Evolutionary conservation across 2,797 vertebrate species (phyloP).

Genomic region (Gadopsis marmoratus): DNA sequence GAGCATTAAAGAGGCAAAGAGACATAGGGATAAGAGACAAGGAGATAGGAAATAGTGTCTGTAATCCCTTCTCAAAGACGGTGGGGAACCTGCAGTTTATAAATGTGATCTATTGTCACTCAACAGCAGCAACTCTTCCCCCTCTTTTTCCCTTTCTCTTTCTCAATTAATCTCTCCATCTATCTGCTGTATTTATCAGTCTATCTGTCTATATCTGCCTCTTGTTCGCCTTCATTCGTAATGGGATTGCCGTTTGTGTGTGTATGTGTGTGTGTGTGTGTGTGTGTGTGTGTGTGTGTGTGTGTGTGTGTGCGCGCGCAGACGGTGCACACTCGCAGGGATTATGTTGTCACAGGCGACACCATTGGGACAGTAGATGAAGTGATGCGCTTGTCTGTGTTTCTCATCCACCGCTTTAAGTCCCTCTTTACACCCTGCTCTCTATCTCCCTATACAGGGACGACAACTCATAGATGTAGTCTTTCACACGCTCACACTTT

Average conservation of each 20-base stretch:
- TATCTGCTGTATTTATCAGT: slow-evolving; percentile 45
- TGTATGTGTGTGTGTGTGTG: slow-evolving; percentile 36
- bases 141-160: slow-evolving; percentile 17
- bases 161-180: slow-evolving; percentile 36
- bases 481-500: slow-evolving; percentile 33
- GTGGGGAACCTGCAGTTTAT: slow-evolving; percentile 49
- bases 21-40: slow-evolving; percentile 40
- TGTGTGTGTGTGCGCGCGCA: slow-evolving; percentile 38
- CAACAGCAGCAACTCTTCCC: slow-evolving; percentile 44
- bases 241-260: slow-evolving; percentile 50
- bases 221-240: slow-evolving; percentile 57
- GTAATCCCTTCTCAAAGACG: slow-evolving; percentile 64
- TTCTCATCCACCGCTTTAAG: slow-evolving; percentile 67
- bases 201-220: slow-evolving; percentile 32
- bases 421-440: slow-evolving; percentile 59
- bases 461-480: slow-evolving; percentile 43
- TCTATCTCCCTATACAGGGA: slow-evolving; percentile 59
- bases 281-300: slow-evolving; percentile 37
- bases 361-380: slow-evolving; percentile 74
- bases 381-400: slow-evolving; percentile 75
- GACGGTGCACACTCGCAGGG: slow-evolving; percentile 57
- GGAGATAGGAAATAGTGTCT: slow-evolving; percentile 46
- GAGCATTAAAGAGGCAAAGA: slow-evolving; percentile 46
- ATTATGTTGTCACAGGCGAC: slow-evolving; percentile 76
- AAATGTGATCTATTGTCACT: slow-evolving; percentile 58